Conservation (phyloP, 1,140 invertebrate species). For the Spodoptera frugiperda region DNA sequence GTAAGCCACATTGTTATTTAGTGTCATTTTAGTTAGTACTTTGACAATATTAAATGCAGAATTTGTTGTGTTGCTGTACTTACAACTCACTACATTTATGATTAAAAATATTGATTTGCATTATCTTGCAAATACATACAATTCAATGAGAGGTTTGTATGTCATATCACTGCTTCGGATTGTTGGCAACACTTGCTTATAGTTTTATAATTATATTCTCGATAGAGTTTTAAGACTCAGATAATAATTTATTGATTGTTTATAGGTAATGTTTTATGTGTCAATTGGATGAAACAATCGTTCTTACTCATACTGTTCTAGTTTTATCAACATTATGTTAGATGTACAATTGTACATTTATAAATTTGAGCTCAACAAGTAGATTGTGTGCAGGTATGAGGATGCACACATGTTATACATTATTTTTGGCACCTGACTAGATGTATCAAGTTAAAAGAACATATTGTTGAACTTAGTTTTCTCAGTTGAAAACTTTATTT, state of each 20-base stretch:
- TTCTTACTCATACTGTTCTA: too few species aligned
- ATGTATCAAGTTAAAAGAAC: background rate
- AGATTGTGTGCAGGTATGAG: too few species aligned
- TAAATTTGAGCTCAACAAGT: too few species aligned
- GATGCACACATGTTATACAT: too few species aligned
- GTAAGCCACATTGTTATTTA: background rate
- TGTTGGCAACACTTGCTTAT: conserved; percentile 1
- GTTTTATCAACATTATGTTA: too few species aligned
- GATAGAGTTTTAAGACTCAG: conserved; percentile 4
- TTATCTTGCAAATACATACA: background rate
- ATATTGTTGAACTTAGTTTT: background rate
- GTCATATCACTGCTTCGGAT: conserved; percentile 5
- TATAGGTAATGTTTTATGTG: background rate
- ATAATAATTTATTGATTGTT: background rate
- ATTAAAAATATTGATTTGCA: background rate
- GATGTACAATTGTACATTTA: too few species aligned
- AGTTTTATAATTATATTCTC: background rate
- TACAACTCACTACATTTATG: background rate
- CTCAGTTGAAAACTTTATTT: background rate
- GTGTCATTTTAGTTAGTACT: background rate
- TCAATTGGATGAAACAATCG: too few species aligned
- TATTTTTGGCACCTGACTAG: background rate
- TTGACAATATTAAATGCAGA: background rate
- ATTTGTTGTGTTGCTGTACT: conserved; percentile 19
- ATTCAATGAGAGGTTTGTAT: background rate